Evolutionary conservation across 1,140 invertebrate species (phyloP), one percentile per base, ranked within the genome.

Genomic region (Drosophila nigrodunni): DNA sequence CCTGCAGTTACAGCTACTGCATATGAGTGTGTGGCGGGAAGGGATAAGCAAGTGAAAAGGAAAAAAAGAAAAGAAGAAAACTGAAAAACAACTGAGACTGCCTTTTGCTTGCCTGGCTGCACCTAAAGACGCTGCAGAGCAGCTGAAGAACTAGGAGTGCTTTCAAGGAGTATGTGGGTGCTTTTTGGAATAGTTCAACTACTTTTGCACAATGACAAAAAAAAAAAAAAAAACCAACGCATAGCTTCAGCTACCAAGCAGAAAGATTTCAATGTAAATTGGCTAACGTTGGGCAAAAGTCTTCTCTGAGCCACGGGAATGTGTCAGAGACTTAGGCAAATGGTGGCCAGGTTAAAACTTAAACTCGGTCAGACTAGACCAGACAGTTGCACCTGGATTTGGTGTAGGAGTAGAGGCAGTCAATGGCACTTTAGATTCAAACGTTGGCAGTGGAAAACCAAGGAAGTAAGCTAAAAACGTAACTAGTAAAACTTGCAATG

Each of bases 181-280:
- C 81, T 85, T 54, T 30, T 85, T 85, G 66, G 85, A 85, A 85
- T 85, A 85, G 81, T 85, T 85, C 69, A 80, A 83, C 80, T 83
- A 83, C 76, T 70, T 73, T 60, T 54, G 66, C 61, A 82, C 79
- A 82, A 82, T 81, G 66, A 66, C 44, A n/a, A 68, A 30, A 30
- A 30, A 80, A 74, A 68, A 43, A 68, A 80, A 68, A 68, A n/a
- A n/a, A n/a, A n/a, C n/a, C n/a, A n/a, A 58, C 8, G 44, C 46
- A 57, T 34, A 49, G 13, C 62, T 47, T 49, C 15, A 50, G 43
- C 64, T 30, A 59, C 1, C 13, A 9, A 41, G 30, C 4, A 37
- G 44, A 11, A 75, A 69, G 80, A 82, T 83, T 82, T 82, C 80
- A 82, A 83, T 82, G 80, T 83, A 82, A 82, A 82, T 82, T 82